phyloP scores from a whole-genome alignment of 2,888 invertebrate genomes.

The Catocala sponsa region DNA sequence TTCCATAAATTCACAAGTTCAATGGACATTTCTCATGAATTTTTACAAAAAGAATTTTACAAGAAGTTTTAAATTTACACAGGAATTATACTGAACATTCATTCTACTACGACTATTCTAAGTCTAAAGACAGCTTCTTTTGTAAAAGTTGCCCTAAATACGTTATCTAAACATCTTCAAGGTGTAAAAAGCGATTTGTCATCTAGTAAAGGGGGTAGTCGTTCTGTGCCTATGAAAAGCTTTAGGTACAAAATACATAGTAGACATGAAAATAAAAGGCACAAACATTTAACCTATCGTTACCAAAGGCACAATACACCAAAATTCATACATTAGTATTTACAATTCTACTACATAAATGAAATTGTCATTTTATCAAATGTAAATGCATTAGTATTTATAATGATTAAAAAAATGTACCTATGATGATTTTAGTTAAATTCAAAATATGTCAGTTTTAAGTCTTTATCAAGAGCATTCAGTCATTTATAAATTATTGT shows the following conservation, averaged over 20 bases:
- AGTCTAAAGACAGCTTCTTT: conserved; percentile 49
- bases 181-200: conserved; percentile 56
- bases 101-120: conserved; percentile 45
- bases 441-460: not conserved
- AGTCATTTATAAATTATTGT: conserved; percentile 4
- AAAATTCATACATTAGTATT: conserved; percentile 63
- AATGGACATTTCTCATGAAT: conserved; percentile 46
- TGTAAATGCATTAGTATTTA: conserved; percentile 19
- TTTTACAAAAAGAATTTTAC: conserved; percentile 35
- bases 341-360: conserved; percentile 40
- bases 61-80: conserved; percentile 24
- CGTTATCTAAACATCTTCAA: conserved; percentile 42
- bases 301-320: conserved; percentile 83
- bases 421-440: conserved; percentile 5
- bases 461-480: conserved; percentile 4
- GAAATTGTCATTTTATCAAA: conserved; percentile 25
- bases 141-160: conserved; percentile 47
- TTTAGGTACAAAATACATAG: conserved; percentile 79
- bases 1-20: conserved; percentile 40
- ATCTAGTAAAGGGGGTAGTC: conserved; percentile 39
- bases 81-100: conserved; percentile 33
- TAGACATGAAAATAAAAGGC: conserved; percentile 81
- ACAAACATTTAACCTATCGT: conserved; percentile 80
- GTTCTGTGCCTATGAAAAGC: conserved; percentile 59
- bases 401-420: conserved; percentile 6